Percentiles rank a stretch among this genome's conserved stretches.
Evolutionary conservation across 2,888 invertebrate species (phyloP).

Genomic region (Busseola fusca): DNA sequence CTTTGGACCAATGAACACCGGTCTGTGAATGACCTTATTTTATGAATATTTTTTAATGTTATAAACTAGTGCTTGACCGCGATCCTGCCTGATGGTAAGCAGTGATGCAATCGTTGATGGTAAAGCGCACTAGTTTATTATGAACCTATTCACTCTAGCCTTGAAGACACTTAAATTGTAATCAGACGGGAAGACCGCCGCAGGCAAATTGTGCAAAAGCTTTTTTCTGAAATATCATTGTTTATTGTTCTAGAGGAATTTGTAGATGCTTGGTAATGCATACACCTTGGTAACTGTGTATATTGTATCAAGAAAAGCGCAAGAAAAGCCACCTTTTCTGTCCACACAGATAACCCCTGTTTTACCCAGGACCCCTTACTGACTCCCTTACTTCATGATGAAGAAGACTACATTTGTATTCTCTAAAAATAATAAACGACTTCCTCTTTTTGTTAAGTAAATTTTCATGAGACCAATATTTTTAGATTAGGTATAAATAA

Average conservation of each 20-base stretch:
- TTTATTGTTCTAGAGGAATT: neutral
- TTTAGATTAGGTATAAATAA: neutral
- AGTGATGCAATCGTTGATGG: no score
- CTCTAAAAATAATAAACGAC: neutral
- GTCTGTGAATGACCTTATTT: conserved; percentile 32
- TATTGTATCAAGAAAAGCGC: neutral
- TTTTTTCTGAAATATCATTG: neutral
- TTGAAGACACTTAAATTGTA: no score
- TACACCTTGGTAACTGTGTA: neutral
- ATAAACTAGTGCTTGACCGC: no score
- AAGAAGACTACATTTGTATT: neutral
- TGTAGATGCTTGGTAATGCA: neutral
- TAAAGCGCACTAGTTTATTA: no score
- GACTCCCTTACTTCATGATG: no score
- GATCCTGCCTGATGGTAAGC: no score
- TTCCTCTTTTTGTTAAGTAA: neutral
- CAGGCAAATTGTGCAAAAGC: no score
- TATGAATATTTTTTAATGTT: no score
- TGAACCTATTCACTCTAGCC: no score
- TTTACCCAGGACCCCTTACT: neutral
- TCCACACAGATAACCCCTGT: no score
- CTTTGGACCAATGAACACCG: conserved; percentile 52
- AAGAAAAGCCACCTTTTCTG: no score
- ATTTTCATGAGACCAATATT: neutral
- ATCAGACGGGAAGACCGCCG: no score